phyloP scores from a whole-genome alignment of 2,797 vertebrate genomes.

The Melanotaenia maccullochi region DNA sequence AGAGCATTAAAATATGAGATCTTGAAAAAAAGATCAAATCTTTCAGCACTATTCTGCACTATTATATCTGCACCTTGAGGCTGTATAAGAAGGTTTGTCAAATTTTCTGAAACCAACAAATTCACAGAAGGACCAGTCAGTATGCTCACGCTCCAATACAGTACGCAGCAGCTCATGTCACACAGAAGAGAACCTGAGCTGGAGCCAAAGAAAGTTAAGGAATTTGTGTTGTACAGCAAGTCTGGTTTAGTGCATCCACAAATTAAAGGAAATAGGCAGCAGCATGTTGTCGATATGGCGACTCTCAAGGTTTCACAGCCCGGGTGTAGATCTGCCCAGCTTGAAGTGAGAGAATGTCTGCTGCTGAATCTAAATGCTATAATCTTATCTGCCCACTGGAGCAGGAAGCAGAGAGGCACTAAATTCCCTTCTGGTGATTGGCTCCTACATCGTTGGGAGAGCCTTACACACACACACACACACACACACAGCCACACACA shows the following conservation, averaged over 20 bases:
- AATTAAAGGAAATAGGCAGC: constrained; percentile 40
- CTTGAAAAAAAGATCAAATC: background rate
- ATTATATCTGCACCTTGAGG: constrained; percentile 14
- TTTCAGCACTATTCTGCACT: constrained; percentile 11
- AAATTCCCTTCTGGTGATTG: constrained; percentile 63
- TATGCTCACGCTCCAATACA: background rate
- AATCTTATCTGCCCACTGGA: constrained; percentile 71
- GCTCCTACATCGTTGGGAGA: constrained; percentile 57
- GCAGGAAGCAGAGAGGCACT: constrained; percentile 61
- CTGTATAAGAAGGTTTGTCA: constrained; percentile 11
- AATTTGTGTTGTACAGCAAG: constrained; percentile 18
- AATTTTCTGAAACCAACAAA: constrained; percentile 15
- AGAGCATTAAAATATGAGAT: constrained; percentile 4
- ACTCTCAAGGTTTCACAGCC: constrained; percentile 47
- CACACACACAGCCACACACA: constrained; percentile 6
- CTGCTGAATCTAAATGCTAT: constrained; percentile 70
- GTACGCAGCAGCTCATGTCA: constrained; percentile 1
- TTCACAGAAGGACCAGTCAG: constrained; percentile 6
- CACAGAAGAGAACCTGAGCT: constrained; percentile 2
- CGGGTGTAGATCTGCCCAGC: constrained; percentile 40
- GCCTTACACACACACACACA: constrained; percentile 4
- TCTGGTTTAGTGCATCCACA: constrained; percentile 35
- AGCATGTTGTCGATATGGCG: constrained; percentile 42
- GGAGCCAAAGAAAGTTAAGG: background rate
- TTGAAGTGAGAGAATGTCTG: constrained; percentile 56